These are phyloP conservation scores for Gymnopithys bicolor DNA, from an alignment of 2,797 vertebrate genomes.

Conservation along the genomic window DNA sequence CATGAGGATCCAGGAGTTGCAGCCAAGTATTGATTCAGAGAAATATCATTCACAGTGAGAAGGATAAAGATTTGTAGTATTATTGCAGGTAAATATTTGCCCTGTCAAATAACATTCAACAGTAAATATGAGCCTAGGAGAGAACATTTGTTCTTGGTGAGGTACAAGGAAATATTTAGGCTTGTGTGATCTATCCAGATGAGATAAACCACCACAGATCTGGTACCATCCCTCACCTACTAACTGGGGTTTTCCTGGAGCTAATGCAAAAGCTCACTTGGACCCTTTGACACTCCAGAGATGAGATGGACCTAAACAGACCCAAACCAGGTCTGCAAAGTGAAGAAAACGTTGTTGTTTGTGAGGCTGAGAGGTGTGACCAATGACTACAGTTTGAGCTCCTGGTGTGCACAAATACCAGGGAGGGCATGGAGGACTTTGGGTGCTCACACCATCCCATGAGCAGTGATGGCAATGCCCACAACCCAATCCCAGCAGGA, in stretches of 20 bases:
- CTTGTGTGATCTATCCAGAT: neutral
- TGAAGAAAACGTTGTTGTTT: neutral
- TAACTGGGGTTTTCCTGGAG: neutral
- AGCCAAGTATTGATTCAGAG: constrained; percentile 46
- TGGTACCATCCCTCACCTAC: neutral
- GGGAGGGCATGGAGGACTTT: accelerated
- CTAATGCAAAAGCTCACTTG: neutral
- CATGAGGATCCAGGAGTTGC: neutral
- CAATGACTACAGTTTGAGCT: neutral
- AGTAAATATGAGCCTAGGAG: constrained; percentile 43
- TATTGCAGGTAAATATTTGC: constrained; percentile 74
- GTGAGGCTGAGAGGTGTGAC: neutral
- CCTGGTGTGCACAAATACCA: neutral
- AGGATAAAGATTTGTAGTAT: constrained; percentile 54
- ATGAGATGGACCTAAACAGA: neutral
- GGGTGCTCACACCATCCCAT: accelerated
- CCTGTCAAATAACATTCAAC: constrained; percentile 57
- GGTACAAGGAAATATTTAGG: constrained; percentile 22
- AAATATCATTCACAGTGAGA: constrained; percentile 31
- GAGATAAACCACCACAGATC: neutral
- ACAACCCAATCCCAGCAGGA: neutral
- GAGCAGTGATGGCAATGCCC: neutral
- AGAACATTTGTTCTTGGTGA: constrained; percentile 61
- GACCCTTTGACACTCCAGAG: neutral
- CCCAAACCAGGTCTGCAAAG: neutral